Conservation (phyloP, 37 sponge, comb jelly and placozoan genomes). For the Geodia barretti region DNA sequence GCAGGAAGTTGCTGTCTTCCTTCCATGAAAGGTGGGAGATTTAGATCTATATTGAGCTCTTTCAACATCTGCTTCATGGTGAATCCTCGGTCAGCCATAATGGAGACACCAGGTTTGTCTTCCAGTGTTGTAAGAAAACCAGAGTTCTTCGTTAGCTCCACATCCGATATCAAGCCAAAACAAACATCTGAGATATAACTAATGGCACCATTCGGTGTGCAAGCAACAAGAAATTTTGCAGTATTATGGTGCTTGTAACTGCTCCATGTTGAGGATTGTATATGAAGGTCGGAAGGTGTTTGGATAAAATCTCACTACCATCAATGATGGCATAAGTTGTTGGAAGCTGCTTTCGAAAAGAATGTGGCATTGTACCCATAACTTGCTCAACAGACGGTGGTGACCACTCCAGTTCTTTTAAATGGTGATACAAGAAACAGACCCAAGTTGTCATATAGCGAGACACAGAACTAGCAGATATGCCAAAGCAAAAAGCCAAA, state of each 20-base stretch:
- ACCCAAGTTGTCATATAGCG: constrained; percentile 34
- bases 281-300: constrained; percentile 43
- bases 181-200: constrained; percentile 29
- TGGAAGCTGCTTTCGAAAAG: constrained; percentile 30
- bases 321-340: constrained; percentile 66
- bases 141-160: constrained; percentile 28
- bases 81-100: constrained; percentile 75
- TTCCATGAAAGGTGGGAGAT: constrained; percentile 63
- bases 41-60: constrained; percentile 42
- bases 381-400: constrained; percentile 44
- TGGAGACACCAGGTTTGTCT: constrained; percentile 40
- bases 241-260: constrained; percentile 71
- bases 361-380: constrained; percentile 23
- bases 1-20: constrained; percentile 47
- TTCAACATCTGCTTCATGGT: constrained; percentile 57
- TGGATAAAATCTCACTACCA: constrained; percentile 59
- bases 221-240: constrained; percentile 49
- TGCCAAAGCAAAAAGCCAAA: constrained; percentile 20
- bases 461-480: constrained; percentile 9
- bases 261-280: constrained; percentile 62
- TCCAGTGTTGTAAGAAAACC: constrained; percentile 31
- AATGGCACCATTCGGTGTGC: constrained; percentile 50
- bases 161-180: constrained; percentile 48
- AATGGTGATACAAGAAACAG: constrained; percentile 44
- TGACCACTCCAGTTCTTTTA: constrained; percentile 39